Conservation (phyloP, 2,797 vertebrate species). For the Ptychadena robeensis region DNA sequence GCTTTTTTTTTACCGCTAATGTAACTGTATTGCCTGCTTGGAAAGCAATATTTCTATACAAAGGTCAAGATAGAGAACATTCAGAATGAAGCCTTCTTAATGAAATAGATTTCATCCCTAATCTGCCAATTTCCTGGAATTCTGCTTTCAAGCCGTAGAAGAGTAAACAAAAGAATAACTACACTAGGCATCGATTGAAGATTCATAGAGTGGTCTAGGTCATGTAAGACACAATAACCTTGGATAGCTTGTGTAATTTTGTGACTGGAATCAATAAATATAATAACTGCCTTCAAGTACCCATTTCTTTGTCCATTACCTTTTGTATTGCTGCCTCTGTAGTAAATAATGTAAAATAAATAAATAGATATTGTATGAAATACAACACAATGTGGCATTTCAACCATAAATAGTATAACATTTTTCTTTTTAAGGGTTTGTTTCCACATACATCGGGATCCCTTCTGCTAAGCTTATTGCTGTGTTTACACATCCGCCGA, state of each 20-base stretch:
- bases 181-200: constrained; percentile 30
- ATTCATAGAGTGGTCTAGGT: constrained; percentile 33
- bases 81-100: constrained; percentile 37
- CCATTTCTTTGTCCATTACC: constrained; percentile 17
- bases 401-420: background rate
- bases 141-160: constrained; percentile 1
- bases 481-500: no score
- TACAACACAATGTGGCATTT: background rate
- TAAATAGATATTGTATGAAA: background rate
- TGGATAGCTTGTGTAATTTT: constrained; percentile 14
- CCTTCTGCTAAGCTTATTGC: no score
- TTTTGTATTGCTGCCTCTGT: constrained; percentile 2
- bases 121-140: constrained; percentile 46
- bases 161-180: constrained; percentile 23
- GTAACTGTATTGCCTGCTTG: constrained; percentile 19
- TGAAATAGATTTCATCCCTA: constrained; percentile 44
- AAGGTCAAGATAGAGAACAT: constrained; percentile 3
- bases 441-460: no score
- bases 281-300: constrained; percentile 4
- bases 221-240: constrained; percentile 27
- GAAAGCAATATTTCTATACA: constrained; percentile 38
- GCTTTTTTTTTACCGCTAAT: background rate
- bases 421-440: no score
- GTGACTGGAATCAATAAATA: constrained; percentile 40
- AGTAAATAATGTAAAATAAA: no score